Percentiles rank a stretch among this genome's conserved stretches.
These are phyloP conservation scores for Vulpes lagopus DNA, from an alignment of 2,113 vertebrate species.

Conservation along the genomic window DNA sequence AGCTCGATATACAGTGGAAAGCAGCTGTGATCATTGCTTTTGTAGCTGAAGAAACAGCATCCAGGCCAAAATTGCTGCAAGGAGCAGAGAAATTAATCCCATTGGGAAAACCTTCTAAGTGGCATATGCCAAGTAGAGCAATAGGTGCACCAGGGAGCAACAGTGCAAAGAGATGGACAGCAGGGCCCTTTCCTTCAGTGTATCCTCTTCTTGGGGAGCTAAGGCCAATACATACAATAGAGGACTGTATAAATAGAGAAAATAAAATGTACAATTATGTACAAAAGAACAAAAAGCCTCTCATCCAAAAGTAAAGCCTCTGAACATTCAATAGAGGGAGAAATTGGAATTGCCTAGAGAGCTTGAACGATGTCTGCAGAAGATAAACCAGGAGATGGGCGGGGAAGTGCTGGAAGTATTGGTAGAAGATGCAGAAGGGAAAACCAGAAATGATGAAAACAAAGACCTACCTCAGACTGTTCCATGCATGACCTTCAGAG, in stretches of 20 bases:
- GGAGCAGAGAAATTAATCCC: not conserved
- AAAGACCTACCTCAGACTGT: not conserved
- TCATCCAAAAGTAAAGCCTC: not conserved
- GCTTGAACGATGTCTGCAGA: not conserved
- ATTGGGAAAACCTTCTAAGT: not conserved
- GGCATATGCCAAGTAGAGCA: not conserved
- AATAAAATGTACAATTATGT: not conserved
- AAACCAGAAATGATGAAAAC: not conserved
- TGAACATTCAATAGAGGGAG: not conserved
- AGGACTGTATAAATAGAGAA: not conserved
- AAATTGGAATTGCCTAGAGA: not conserved
- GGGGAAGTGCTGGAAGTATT: not conserved
- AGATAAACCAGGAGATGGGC: not conserved
- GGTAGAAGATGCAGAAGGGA: not conserved
- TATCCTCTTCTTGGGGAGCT: not conserved
- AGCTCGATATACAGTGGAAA: not conserved
- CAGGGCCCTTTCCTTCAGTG: not conserved
- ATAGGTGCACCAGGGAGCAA: not conserved
- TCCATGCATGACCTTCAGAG: not conserved
- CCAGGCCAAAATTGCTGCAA: not conserved
- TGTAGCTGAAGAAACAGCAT: constrained; percentile 7
- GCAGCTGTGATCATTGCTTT: constrained; percentile 19
- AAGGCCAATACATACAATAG: not conserved
- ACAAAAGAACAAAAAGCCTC: not conserved
- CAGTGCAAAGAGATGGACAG: rapidly evolving